Evolutionary conservation across 2,888 invertebrate genomes (phyloP).

Genomic region (Zhuqinia jingwanae): DNA sequence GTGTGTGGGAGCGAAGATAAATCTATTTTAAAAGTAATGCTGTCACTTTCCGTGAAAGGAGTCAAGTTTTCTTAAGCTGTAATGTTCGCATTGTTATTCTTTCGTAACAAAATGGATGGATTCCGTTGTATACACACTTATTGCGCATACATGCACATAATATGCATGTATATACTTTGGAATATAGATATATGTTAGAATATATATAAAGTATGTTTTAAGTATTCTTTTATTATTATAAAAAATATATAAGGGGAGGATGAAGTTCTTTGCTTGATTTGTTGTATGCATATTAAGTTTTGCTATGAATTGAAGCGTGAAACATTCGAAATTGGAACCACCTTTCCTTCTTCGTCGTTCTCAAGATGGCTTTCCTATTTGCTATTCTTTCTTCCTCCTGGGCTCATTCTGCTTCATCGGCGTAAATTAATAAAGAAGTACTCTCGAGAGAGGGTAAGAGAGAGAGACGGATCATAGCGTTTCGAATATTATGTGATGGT

Average conservation of each 20-base stretch:
- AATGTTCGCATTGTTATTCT: conserved; percentile 41
- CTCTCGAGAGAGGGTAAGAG: too few species aligned
- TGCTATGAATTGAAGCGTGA: not conserved
- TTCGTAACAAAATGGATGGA: conserved; percentile 17
- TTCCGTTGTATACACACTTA: not conserved
- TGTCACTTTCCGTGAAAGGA: conserved; percentile 37
- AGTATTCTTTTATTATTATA: too few species aligned
- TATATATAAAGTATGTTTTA: too few species aligned
- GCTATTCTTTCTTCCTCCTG: conserved; percentile 10
- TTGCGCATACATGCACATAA: too few species aligned
- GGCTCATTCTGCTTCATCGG: conserved; percentile 38
- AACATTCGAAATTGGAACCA: conserved; percentile 1
- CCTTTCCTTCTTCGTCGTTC: not conserved
- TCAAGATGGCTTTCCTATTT: not conserved
- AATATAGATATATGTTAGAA: too few species aligned
- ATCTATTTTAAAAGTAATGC: conserved; percentile 28
- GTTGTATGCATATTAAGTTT: not conserved
- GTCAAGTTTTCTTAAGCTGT: conserved; percentile 21
- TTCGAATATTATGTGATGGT: not conserved
- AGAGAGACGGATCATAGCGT: conserved; percentile 14
- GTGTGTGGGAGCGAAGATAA: conserved; percentile 28
- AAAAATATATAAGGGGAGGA: too few species aligned
- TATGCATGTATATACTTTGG: too few species aligned
- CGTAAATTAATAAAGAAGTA: conserved; percentile 31
- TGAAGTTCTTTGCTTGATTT: not conserved